Percentiles rank a stretch among this genome's conserved stretches.
These are phyloP conservation scores for Brachionus rotundiformis DNA, from an alignment of 1,140 invertebrate species.

Conservation along the genomic window DNA sequence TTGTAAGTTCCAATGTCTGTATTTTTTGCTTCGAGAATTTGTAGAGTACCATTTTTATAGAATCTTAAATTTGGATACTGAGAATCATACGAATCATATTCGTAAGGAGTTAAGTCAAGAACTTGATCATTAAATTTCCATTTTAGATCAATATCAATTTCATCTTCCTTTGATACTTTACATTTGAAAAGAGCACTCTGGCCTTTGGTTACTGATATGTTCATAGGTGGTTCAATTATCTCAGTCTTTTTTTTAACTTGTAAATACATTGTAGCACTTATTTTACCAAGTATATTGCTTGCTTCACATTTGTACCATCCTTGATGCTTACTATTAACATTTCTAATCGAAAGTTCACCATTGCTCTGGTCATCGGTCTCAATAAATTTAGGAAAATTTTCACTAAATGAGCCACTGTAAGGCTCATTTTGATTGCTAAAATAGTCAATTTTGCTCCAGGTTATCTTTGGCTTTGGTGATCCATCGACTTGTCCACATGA, in stretches of 20 bases:
- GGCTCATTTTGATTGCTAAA: not conserved
- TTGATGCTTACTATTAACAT: slow-evolving; percentile 3
- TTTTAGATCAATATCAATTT: slow-evolving; percentile 81
- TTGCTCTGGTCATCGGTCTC: not conserved
- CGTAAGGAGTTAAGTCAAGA: slow-evolving; percentile 71
- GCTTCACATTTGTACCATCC: slow-evolving; percentile 48
- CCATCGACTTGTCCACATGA: slow-evolving; percentile 45
- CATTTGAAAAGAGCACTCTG: slow-evolving; percentile 86
- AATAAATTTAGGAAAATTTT: not conserved
- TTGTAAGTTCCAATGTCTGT: slow-evolving; percentile 66
- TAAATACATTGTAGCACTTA: slow-evolving; percentile 53
- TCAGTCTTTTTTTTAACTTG: slow-evolving; percentile 76
- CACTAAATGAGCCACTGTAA: not conserved
- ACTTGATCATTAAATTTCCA: slow-evolving; percentile 73
- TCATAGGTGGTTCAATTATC: slow-evolving; percentile 85
- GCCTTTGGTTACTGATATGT: slow-evolving; percentile 82
- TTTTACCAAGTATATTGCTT: slow-evolving; percentile 52
- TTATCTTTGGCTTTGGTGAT: slow-evolving; percentile 44
- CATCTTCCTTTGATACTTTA: slow-evolving; percentile 85
- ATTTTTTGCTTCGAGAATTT: slow-evolving; percentile 64
- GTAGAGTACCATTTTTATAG: slow-evolving; percentile 63
- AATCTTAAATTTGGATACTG: slow-evolving; percentile 56
- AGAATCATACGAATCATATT: not conserved
- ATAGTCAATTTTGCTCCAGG: slow-evolving; percentile 24
- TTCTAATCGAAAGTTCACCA: not conserved